phyloP scores from a whole-genome alignment of 2,888 invertebrate genomes.

The Carabus problematicus region DNA sequence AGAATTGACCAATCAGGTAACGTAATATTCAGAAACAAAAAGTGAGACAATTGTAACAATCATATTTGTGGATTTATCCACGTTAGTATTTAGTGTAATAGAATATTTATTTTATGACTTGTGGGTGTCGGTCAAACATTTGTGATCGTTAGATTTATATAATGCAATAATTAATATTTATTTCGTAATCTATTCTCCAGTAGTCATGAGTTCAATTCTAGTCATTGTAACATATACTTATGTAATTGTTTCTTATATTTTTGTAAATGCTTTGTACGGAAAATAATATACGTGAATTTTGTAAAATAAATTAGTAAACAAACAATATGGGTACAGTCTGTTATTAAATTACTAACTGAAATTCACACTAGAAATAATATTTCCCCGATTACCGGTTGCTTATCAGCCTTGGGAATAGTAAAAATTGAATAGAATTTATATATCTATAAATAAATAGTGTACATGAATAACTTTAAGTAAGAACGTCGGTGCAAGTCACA shows the following conservation, averaged over 20 bases:
- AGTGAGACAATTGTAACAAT: neutral
- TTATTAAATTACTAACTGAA: neutral
- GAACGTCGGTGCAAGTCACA: no score
- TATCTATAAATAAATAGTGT: no score
- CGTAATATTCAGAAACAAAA: slow-evolving; percentile 11
- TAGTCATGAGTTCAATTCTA: slow-evolving; percentile 16
- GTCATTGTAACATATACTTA: slow-evolving; percentile 20
- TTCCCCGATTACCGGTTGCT: neutral
- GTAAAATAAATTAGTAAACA: slow-evolving; percentile 30
- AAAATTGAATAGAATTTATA: no score
- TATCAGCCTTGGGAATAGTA: no score
- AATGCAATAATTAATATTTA: slow-evolving; percentile 8
- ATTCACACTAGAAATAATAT: neutral
- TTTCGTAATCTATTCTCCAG: slow-evolving; percentile 13
- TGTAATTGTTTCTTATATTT: slow-evolving; percentile 29
- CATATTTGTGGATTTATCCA: neutral
- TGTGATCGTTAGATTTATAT: slow-evolving; percentile 29
- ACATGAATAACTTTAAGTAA: no score
- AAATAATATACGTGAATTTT: slow-evolving; percentile 24
- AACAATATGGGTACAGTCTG: no score
- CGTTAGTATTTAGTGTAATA: no score
- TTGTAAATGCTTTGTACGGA: slow-evolving; percentile 38
- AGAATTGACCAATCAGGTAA: slow-evolving; percentile 56
- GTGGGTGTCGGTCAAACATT: slow-evolving; percentile 12
- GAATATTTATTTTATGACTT: no score